Conservation (phyloP, 2,113 vertebrate species). For the Cavia porcellus region DNA sequence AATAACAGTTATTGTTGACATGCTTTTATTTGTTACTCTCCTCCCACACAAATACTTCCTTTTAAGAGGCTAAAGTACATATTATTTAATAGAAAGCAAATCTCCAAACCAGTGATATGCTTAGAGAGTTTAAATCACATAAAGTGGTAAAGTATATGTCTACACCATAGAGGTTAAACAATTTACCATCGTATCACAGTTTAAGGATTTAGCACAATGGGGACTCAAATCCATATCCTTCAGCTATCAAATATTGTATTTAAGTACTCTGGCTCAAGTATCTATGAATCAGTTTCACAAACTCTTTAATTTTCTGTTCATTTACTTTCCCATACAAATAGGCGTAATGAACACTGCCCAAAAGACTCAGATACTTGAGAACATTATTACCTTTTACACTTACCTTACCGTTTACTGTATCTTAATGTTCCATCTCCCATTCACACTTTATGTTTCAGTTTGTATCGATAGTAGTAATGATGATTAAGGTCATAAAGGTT, state of each 20-base stretch:
- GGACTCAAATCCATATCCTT: background rate
- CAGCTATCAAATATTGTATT: background rate
- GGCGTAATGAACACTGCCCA: background rate
- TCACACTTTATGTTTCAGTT: background rate
- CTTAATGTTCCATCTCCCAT: background rate
- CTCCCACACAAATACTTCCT: background rate
- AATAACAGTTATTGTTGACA: background rate
- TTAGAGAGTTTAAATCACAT: background rate
- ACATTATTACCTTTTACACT: slow-evolving; percentile 1
- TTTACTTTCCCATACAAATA: background rate
- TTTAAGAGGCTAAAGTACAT: background rate
- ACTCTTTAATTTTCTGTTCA: background rate
- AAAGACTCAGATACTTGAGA: background rate
- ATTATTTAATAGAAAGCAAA: background rate
- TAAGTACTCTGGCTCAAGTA: background rate
- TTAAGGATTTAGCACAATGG: background rate
- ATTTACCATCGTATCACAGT: background rate
- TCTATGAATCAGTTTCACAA: background rate
- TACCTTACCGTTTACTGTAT: background rate
- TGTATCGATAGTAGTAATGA: background rate
- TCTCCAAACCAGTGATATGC: background rate
- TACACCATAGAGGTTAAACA: background rate
- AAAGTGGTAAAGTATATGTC: background rate
- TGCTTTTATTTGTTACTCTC: background rate
- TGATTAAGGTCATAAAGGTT: background rate